Conservation (phyloP, 2,888 invertebrate genomes). For the Leptinotarsa haldemani region DNA sequence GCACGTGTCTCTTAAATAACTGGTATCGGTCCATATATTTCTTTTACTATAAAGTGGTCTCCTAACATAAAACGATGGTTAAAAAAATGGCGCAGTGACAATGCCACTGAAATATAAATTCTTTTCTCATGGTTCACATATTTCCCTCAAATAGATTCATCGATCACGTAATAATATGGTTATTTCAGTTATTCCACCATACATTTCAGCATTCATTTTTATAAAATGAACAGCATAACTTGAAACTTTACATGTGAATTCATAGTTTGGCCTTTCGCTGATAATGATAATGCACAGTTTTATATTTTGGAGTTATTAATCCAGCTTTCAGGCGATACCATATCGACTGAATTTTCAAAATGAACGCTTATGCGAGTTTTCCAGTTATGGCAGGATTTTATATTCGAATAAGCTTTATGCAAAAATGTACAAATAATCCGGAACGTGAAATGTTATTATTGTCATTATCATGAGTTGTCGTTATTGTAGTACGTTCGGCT, state of each 20-base stretch:
- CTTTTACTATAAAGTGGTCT: too few species aligned
- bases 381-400: constrained; percentile 13
- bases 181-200: too few species aligned
- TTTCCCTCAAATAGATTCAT: too few species aligned
- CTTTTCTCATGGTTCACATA: too few species aligned
- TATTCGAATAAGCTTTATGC: constrained; percentile 17
- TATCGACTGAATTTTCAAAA: background rate
- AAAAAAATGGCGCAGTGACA: too few species aligned
- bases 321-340: background rate
- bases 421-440: constrained; percentile 21
- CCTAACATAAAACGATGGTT: too few species aligned
- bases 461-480: constrained; percentile 17
- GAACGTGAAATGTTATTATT: constrained; percentile 17
- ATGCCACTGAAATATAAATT: too few species aligned
- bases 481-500: constrained; percentile 9
- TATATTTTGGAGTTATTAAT: constrained; percentile 10
- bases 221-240: background rate
- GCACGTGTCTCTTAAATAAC: too few species aligned
- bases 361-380: constrained; percentile 2
- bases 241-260: background rate
- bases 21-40: too few species aligned
- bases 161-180: too few species aligned
- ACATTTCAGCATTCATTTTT: too few species aligned
- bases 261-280: background rate
- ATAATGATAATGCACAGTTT: background rate